Base-by-base conservation (phyloP, 2,113 vertebrate genomes). In the Dunckerocampus dactyliophorus region DNA sequence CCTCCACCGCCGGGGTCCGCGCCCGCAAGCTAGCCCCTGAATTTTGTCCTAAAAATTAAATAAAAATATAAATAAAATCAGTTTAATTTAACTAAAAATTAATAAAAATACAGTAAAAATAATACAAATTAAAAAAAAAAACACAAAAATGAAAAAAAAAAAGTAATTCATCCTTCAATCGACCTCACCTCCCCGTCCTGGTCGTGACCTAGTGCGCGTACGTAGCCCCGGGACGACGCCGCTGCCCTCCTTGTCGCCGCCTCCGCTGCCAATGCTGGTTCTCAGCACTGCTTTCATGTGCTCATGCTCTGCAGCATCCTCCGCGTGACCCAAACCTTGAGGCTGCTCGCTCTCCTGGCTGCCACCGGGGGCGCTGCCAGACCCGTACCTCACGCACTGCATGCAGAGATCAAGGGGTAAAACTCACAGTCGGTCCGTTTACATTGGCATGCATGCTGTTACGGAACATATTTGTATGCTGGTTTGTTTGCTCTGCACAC, bases 271-370 rank as follows among this genome's bases (percentile, higher is more conserved):
- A 43, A 88, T 88, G 16, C 90, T 91, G 49, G 86, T 93, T 68
- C 92, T 94, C 82, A 98, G 88, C 58, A 98, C 92, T 0, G 93
- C 94, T 80, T 95, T 98, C 96, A 98, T 98, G 85, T 93, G 84
- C 84, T 97, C 95, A 0, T 98, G 95, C 74, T 98, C 95, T 0
- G 90, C 93, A 0, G 89, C 92, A 0, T 96, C 93, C 76, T 95
- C 93, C 0, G 92, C 86, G 0, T 95, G 94, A 63, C 90, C 90
- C 73, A 97, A 87, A 19, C 95, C 93, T 67, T 85, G 89, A 20
- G 89, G 88, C 79, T 90, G 89, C 81, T 92, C 91, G 58, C 59
- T 81, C 19, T 89, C 90, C 15, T 84, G 89, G 52, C 85, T 72
- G 0, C 77, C 83, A 0, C 88, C 62, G 0, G 92, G 89, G 63